phyloP scores from a whole-genome alignment of 1,140 invertebrate species.

The Telenomus remus region DNA sequence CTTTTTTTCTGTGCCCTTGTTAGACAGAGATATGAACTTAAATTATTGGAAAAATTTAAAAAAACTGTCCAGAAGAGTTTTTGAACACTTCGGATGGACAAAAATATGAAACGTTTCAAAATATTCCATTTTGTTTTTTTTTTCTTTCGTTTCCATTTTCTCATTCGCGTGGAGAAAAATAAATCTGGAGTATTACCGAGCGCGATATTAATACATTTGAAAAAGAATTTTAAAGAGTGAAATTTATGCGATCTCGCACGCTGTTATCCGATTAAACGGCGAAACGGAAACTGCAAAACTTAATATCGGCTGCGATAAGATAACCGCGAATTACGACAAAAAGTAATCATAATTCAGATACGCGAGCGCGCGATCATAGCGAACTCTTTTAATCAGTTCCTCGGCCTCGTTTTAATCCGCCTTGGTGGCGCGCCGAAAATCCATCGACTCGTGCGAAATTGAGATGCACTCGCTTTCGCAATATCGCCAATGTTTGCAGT shows the following conservation, averaged over 20 bases:
- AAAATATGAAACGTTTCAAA: too few species aligned
- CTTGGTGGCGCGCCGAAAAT: too few species aligned
- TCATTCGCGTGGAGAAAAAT: too few species aligned
- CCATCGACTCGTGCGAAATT: slow-evolving; percentile 21
- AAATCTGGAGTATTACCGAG: too few species aligned
- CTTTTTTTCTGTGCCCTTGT: too few species aligned
- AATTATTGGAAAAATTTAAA: too few species aligned
- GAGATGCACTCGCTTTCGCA: slow-evolving; percentile 33
- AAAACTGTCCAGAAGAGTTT: too few species aligned
- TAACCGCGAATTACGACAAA: slow-evolving; percentile 38
- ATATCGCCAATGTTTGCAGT: slow-evolving; percentile 38
- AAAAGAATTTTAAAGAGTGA: slow-evolving; percentile 20
- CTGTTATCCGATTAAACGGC: slow-evolving; percentile 22
- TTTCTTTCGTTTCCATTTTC: too few species aligned
- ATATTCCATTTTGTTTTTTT: too few species aligned
- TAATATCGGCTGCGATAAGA: slow-evolving; percentile 37
- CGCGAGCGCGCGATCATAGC: slow-evolving; percentile 5
- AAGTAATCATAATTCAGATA: slow-evolving; percentile 27
- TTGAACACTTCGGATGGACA: too few species aligned
- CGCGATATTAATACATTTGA: not conserved
- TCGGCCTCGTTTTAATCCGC: slow-evolving; percentile 21
- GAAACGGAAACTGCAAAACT: slow-evolving; percentile 35
- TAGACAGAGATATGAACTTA: too few species aligned
- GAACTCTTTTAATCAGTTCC: slow-evolving; percentile 38
- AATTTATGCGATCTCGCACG: slow-evolving; percentile 22